These are phyloP conservation scores for Nycticebus coucang DNA, from an alignment of 2,113 vertebrate species.

Conservation along the genomic window DNA sequence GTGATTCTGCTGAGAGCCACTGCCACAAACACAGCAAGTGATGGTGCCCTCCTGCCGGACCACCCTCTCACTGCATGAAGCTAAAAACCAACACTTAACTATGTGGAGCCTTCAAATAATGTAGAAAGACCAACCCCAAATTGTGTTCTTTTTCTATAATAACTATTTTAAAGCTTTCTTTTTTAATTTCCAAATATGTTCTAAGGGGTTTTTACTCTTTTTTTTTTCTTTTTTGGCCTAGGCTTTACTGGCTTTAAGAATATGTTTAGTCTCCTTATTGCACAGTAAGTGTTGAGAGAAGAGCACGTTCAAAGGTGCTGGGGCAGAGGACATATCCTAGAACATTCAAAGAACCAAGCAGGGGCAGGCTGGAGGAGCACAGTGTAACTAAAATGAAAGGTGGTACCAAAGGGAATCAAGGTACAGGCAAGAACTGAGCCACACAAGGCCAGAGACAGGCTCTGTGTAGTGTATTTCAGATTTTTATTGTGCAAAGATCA, in stretches of 20 bases:
- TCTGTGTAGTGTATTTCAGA: no score
- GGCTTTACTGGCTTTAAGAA: neutral
- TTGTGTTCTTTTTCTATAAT: neutral
- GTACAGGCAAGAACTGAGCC: neutral
- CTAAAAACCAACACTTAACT: neutral
- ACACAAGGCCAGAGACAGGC: neutral
- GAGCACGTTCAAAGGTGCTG: neutral
- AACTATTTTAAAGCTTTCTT: neutral
- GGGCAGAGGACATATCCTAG: neutral
- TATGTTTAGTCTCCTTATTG: neutral
- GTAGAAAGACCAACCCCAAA: neutral
- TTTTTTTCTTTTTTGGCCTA: neutral
- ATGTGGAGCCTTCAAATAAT: neutral
- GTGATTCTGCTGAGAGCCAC: neutral
- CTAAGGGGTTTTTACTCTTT: neutral
- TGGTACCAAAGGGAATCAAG: neutral
- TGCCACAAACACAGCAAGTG: neutral
- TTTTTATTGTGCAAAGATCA: neutral
- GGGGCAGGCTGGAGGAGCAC: neutral
- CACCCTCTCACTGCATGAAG: neutral
- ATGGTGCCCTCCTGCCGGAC: neutral
- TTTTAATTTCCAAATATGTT: neutral
- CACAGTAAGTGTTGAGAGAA: neutral
- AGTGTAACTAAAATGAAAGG: neutral
- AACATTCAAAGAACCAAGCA: neutral